Conservation (phyloP, 2,888 invertebrate species). For the Eupithecia tripunctaria region DNA sequence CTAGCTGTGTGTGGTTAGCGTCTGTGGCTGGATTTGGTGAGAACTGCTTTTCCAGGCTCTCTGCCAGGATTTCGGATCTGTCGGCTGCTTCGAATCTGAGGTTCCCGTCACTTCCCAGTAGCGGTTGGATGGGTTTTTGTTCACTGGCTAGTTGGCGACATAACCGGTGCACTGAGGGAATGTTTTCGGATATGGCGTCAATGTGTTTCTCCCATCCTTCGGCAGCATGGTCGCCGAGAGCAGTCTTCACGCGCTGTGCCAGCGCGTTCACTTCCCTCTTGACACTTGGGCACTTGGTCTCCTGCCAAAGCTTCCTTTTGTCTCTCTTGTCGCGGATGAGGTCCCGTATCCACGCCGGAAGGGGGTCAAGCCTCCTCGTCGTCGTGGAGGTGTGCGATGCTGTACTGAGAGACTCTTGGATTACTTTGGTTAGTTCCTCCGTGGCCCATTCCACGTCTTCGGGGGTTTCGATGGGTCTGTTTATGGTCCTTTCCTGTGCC, state of each 20-base stretch:
- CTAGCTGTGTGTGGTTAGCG: not conserved
- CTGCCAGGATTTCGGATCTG: constrained; percentile 16
- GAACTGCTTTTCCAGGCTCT: constrained; percentile 14
- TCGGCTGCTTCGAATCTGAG: constrained; percentile 3
- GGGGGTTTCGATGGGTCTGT: not conserved
- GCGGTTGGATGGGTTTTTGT: constrained; percentile 2
- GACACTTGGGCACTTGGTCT: not conserved
- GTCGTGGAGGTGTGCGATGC: not conserved
- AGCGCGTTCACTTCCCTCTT: no score
- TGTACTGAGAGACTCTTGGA: not conserved
- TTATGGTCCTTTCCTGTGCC: not conserved
- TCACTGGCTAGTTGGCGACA: not conserved
- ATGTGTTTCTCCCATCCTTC: not conserved
- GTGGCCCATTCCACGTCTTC: not conserved
- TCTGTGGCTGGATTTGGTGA: constrained; percentile 6
- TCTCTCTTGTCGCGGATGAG: not conserved
- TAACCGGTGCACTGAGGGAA: not conserved
- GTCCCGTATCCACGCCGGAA: not conserved
- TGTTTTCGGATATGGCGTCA: not conserved
- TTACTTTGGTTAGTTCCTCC: not conserved
- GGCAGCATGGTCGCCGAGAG: not conserved
- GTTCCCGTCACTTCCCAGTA: not conserved
- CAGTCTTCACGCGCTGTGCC: no score
- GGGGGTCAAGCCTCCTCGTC: not conserved
- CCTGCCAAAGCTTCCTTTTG: not conserved